These are phyloP conservation scores for Stichodactyla helianthus DNA, from an alignment of 64 coral and sea anemone species.

Conservation along the genomic window DNA sequence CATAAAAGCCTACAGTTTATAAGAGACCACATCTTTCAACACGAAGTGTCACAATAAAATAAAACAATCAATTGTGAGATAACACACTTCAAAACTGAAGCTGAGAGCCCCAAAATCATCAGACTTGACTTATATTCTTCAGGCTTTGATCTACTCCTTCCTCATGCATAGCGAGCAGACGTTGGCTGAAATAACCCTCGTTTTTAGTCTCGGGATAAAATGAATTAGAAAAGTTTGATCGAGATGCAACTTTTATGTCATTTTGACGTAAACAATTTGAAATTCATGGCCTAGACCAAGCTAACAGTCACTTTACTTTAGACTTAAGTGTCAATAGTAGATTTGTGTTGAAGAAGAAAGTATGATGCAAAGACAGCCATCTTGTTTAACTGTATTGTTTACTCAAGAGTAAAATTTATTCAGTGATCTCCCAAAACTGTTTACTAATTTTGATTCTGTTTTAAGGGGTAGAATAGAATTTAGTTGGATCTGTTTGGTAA, in stretches of 20 bases:
- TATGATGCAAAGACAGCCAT: constrained; percentile 4
- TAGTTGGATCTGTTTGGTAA: neutral
- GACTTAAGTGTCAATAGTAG: neutral
- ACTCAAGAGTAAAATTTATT: constrained; percentile 18
- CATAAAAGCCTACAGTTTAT: neutral
- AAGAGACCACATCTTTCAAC: constrained; percentile 5
- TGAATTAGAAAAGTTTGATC: neutral
- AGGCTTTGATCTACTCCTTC: neutral
- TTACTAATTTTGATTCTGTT: neutral
- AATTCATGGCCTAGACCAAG: neutral
- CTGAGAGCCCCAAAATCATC: neutral
- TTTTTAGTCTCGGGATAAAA: neutral
- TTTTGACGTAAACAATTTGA: neutral
- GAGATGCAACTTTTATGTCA: neutral
- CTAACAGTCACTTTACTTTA: neutral
- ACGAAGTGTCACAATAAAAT: neutral
- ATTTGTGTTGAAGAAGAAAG: neutral
- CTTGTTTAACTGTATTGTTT: neutral
- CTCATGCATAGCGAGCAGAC: neutral
- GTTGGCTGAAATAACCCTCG: neutral
- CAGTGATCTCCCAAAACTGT: neutral
- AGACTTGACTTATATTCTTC: neutral
- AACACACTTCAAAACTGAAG: neutral
- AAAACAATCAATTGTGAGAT: neutral
- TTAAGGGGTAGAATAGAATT: neutral